Percentiles rank a stretch among this genome's conserved stretches.
Conservation (phyloP, 2,113 vertebrate species). For the Felis chaus region DNA sequence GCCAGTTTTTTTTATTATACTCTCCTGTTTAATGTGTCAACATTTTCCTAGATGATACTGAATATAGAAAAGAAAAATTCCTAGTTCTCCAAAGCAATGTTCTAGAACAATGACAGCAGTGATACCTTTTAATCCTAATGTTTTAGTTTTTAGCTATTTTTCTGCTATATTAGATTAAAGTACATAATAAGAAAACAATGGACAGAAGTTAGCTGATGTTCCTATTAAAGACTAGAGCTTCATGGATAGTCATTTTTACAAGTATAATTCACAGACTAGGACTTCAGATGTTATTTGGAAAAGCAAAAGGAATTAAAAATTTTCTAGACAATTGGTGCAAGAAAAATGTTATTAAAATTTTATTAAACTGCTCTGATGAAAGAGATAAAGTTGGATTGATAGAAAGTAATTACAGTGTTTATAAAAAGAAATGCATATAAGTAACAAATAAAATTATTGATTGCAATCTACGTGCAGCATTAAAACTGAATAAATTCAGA, state of each 20-base stretch:
- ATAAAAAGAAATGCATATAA: background rate
- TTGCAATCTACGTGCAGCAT: background rate
- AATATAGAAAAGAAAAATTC: background rate
- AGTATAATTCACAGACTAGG: background rate
- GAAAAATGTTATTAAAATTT: background rate
- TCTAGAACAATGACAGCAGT: background rate
- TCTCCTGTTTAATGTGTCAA: background rate
- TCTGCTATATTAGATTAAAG: background rate
- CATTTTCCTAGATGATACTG: background rate
- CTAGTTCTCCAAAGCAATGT: background rate
- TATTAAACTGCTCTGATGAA: slow-evolving; percentile 27
- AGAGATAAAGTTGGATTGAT: background rate
- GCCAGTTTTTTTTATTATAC: background rate
- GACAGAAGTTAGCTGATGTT: background rate
- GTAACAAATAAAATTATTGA: background rate
- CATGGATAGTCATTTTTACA: background rate
- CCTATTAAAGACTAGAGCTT: background rate
- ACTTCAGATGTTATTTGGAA: slow-evolving; percentile 24
- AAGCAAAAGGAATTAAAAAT: background rate
- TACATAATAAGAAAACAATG: background rate
- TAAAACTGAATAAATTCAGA: background rate
- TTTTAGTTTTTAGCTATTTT: background rate
- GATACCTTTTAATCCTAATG: background rate
- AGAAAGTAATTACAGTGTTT: slow-evolving; percentile 13
- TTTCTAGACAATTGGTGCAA: background rate